Evolutionary conservation across 2,888 invertebrate species (phyloP).

Genomic region (Entomobrya proxima): DNA sequence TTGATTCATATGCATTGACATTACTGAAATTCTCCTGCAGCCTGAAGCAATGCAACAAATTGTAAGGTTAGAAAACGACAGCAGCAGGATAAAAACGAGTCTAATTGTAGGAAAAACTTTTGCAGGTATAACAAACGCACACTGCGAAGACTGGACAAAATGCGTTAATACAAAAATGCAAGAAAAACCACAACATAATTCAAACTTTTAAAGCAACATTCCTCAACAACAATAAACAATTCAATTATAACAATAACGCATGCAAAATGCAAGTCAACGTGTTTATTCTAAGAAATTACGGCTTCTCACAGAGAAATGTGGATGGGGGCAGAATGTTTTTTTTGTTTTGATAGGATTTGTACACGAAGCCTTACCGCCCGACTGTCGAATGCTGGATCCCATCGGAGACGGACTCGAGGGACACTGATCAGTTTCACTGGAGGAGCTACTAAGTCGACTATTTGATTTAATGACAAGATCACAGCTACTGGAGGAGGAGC

Average conservation of each 20-base stretch:
- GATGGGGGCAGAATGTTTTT: constrained; percentile 12
- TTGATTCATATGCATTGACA: too few species aligned
- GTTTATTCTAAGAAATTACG: background rate
- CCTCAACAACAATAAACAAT: background rate
- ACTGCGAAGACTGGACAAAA: background rate
- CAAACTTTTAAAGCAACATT: background rate
- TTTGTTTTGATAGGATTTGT: constrained; percentile 27
- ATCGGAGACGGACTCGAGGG: constrained; percentile 74
- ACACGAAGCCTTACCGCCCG: constrained; percentile 70
- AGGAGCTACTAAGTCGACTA: constrained; percentile 72
- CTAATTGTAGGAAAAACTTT: background rate
- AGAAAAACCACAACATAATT: background rate
- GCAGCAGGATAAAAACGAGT: background rate
- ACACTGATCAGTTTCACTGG: constrained; percentile 72
- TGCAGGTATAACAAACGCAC: background rate
- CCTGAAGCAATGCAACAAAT: too few species aligned
- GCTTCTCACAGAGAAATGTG: background rate
- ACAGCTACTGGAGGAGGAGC: constrained; percentile 62
- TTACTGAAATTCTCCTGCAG: background rate
- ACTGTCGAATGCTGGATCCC: constrained; percentile 73
- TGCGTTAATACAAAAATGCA: background rate
- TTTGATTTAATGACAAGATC: constrained; percentile 72
- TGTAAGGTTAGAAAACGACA: background rate
- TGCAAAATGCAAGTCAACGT: background rate
- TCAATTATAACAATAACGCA: background rate